Evolutionary conservation across 2,888 invertebrate species (phyloP), one percentile per base, ranked within the genome.

Genomic region (Drosophila neoperkinsi): DNA sequence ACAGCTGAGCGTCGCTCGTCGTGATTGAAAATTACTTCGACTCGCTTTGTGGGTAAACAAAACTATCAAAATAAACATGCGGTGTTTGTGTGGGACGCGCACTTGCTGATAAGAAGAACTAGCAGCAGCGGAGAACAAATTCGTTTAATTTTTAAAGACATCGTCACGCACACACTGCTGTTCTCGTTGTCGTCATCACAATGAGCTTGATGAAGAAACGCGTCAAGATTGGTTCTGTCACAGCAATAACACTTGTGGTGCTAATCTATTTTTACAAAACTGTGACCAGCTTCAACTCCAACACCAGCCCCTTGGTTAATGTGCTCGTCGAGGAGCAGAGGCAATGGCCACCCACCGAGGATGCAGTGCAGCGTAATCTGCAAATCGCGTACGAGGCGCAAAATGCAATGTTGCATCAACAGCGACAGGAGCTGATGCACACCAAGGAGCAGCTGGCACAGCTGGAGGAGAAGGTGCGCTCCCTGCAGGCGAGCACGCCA

Each of bases 401-500:
- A 65, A 82, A 82, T 49, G 66, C 78, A 2, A 55, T 83, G 18
- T 53, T 92, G 51, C 80, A 88, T 31, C 81, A 88, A 60, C 92
- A 92, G 38, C 87, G 82, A 1, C 74, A 82, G 25, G 95, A 95
- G 81, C 90, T 96, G 28, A 93, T 94, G 72, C 95, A 96, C 81
- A 96, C 96, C 0, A 95, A 95, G 77, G 93, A 93, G 36, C 95
- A 95, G 84, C 95, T 97, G 74, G 94, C 94, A 46, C 95, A 95
- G 62, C 91, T 97, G 61, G 96, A 97, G 92, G 95, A 95, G 75
- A 96, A 96, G 93, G 94, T 97, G 46, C 94, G 95, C 59, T 94
- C 95, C 60, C 92, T 97, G 55, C 97, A 97, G 92, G 94, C 95
- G 4, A 94, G 95, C 89, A 95, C 97, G 53, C 96, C 97, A 1